Evolutionary conservation across 92 coral and sea anemone species (phyloP).

Genomic region (Zoanthus sociatus): DNA sequence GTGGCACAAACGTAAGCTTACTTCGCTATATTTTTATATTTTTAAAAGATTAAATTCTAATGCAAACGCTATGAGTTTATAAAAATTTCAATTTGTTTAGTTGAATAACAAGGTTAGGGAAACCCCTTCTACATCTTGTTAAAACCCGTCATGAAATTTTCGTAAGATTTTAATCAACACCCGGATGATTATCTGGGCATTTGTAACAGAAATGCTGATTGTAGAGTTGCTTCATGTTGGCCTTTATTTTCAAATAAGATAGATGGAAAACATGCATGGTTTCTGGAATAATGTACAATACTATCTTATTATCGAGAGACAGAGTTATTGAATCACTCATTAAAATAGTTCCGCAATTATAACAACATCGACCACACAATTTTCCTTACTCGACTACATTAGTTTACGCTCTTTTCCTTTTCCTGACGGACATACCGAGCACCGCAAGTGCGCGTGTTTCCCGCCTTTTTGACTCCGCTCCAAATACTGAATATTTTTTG

Average conservation of each 20-base stretch:
- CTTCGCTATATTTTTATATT: not conserved
- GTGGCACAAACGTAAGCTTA: not conserved
- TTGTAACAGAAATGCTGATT: not conserved
- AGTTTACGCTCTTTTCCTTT: not conserved
- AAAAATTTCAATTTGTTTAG: too few relatives aligned
- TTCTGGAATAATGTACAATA: not conserved
- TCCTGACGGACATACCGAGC: not conserved
- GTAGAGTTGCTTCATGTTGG: not conserved
- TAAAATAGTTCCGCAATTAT: not conserved
- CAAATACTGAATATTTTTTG: not conserved
- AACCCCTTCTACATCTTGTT: not conserved
- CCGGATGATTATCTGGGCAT: not conserved
- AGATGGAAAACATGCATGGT: not conserved
- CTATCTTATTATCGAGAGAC: not conserved
- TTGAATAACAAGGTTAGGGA: not conserved
- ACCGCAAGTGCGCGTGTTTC: conserved; percentile 4
- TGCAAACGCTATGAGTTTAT: not conserved
- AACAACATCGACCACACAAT: not conserved
- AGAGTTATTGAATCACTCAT: not conserved
- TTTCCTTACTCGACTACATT: not conserved
- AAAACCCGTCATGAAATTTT: not conserved
- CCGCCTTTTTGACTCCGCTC: not conserved
- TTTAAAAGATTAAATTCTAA: not conserved
- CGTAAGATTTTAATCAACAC: not conserved
- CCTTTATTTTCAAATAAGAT: not conserved